Evolutionary conservation across 2,113 vertebrate species (phyloP), one percentile per base, ranked within the genome.

Genomic region (Clarias magur): DNA sequence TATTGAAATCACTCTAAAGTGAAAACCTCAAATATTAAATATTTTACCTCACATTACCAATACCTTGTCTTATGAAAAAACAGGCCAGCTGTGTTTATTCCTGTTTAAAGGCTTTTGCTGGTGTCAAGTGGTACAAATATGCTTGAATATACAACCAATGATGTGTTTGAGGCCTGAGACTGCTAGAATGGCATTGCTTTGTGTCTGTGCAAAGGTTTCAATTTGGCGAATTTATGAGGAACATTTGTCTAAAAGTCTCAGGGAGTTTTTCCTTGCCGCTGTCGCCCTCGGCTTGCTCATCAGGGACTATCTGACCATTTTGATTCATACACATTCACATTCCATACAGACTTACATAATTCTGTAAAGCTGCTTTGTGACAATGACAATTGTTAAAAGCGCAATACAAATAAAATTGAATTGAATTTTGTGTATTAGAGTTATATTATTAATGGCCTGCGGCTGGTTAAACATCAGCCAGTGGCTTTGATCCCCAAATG

Each of bases 111-210:
- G 85, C 80, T 72, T 54, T 42, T 76, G 53, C 82, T 54, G 68
- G 82, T 85, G 85, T 87, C 85, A 87, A 88, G 85, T 87, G 87
- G 82, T 85, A 68, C 80, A 87, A 87, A 83, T 87, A 87, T 85
- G 53, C 88, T 70, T 79, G 83, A 56, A 65, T 80, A 70, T 42
- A 78, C 73, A 57, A 80, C 73, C 87, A 90, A 88, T 90, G 83
- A 88, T 83, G 88, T 73, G 42, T 75, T n/a, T 73, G 10, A 80
- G 57, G 78, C 67, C 67, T 21, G 78, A 48, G 7, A 48, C 48
- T 60, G 87, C 54, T 80, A 70, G 38, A 13, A 86, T 38, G 13
- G 53, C n/a, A 23, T 16, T n/a, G 63, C 21, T 80, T 57, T 6
- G 13, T 27, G 38, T 48, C 68, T 53, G 25, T 59, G 21, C 12